Percentiles rank a stretch among this genome's conserved stretches.
These are phyloP conservation scores for Drosophila asahinai DNA, from an alignment of 1,140 invertebrate genomes.

Conservation along the genomic window DNA sequence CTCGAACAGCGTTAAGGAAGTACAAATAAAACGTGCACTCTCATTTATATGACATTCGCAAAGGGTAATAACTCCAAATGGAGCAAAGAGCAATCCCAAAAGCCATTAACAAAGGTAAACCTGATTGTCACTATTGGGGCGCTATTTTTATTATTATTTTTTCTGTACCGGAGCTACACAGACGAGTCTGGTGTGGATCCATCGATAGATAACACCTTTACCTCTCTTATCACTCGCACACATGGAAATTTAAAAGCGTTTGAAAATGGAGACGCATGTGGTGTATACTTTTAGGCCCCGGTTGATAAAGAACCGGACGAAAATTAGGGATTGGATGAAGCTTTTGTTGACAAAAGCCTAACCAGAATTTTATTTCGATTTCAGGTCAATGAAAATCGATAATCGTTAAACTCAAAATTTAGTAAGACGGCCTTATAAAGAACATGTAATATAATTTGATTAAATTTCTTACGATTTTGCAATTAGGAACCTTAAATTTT, in stretches of 20 bases:
- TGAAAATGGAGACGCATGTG: neutral
- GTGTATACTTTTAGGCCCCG: constrained; percentile 36
- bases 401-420: too few relatives aligned
- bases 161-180: neutral
- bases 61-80: constrained; percentile 18
- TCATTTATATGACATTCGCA: neutral
- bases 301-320: neutral
- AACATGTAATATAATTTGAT: too few relatives aligned
- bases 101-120: constrained; percentile 14
- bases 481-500: too few relatives aligned
- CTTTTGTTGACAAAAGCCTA: constrained; percentile 1
- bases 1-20: neutral
- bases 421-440: too few relatives aligned
- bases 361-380: neutral
- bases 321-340: neutral
- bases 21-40: neutral
- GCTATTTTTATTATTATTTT: constrained; percentile 1
- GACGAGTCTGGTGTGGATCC: constrained; percentile 14
- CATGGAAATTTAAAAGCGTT: neutral
- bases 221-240: constrained; percentile 26
- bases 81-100: constrained; percentile 5
- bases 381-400: constrained; percentile 12
- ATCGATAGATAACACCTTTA: constrained; percentile 27
- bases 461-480: too few relatives aligned
- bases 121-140: constrained; percentile 8